Evolutionary conservation across 2,113 vertebrate genomes (phyloP).

Genomic region (Prietella phreatophila): DNA sequence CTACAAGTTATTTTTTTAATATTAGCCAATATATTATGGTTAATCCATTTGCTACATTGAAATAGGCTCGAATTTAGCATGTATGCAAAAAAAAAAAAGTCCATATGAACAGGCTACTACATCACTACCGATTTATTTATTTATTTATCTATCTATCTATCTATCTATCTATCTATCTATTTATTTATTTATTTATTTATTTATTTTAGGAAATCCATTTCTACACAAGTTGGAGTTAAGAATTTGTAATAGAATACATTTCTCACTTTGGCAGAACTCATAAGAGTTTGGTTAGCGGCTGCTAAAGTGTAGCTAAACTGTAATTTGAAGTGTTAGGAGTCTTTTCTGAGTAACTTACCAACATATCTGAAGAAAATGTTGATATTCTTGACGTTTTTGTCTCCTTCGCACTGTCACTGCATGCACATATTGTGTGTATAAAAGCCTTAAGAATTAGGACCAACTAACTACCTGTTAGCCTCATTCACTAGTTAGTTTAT

Average conservation of each 20-base stretch:
- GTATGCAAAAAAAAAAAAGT: not conserved
- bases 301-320: not conserved
- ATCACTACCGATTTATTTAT: too few relatives aligned
- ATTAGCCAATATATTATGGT: not conserved
- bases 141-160: too few relatives aligned
- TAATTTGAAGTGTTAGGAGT: not conserved
- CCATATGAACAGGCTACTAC: not conserved
- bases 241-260: not conserved
- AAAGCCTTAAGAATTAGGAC: not conserved
- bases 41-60: not conserved
- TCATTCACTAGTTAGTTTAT: too few relatives aligned
- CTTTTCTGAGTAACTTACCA: not conserved
- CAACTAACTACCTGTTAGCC: not conserved
- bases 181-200: too few relatives aligned
- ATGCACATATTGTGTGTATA: not conserved
- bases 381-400: not conserved
- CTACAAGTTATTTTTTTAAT: not conserved
- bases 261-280: not conserved
- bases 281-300: not conserved
- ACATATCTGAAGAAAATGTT: not conserved
- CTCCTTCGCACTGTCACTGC: not conserved
- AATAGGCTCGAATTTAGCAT: not conserved
- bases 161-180: too few relatives aligned
- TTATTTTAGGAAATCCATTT: not conserved
- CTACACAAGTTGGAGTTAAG: not conserved